Conservation (phyloP, 2,797 vertebrate genomes). For the Silurus aristotelis region DNA sequence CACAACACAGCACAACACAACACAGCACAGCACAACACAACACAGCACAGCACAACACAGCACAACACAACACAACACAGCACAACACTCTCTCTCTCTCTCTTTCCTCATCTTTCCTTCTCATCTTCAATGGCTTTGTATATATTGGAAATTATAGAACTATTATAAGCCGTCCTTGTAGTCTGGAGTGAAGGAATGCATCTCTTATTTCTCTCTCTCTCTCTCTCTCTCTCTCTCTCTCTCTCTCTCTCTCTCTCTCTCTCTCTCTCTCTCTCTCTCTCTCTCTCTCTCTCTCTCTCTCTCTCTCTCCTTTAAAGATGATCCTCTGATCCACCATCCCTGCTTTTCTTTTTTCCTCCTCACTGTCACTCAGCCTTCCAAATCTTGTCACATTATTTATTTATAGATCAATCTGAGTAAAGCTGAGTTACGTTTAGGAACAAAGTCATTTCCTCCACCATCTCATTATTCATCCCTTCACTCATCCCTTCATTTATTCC, state of each 20-base stretch:
- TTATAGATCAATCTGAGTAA: too few species aligned
- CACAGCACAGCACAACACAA: too few species aligned
- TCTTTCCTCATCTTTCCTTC: neutral
- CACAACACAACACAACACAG: too few species aligned
- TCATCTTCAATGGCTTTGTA: neutral
- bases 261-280: too few species aligned
- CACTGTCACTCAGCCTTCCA: conserved; percentile 46
- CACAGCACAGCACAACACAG: too few species aligned
- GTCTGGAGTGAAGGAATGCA: conserved; percentile 34
- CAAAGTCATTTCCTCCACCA: too few species aligned
- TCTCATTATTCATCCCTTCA: too few species aligned
- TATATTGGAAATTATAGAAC: conserved; percentile 16
- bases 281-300: neutral
- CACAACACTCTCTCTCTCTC: too few species aligned
- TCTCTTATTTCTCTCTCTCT: conserved; percentile 15
- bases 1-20: too few species aligned
- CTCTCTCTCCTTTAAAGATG: conserved; percentile 27
- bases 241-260: neutral
- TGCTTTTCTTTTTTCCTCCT: conserved; percentile 52
- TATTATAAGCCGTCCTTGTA: conserved; percentile 12
- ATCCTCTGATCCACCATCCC: conserved; percentile 58
- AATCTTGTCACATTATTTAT: neutral
- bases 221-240: too few species aligned
- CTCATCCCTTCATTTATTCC: too few species aligned
- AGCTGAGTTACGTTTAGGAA: too few species aligned